Percentiles rank a stretch among this genome's conserved stretches.
Evolutionary conservation across 1,140 invertebrate species (phyloP).

Genomic region (Solenopsis fugax): DNA sequence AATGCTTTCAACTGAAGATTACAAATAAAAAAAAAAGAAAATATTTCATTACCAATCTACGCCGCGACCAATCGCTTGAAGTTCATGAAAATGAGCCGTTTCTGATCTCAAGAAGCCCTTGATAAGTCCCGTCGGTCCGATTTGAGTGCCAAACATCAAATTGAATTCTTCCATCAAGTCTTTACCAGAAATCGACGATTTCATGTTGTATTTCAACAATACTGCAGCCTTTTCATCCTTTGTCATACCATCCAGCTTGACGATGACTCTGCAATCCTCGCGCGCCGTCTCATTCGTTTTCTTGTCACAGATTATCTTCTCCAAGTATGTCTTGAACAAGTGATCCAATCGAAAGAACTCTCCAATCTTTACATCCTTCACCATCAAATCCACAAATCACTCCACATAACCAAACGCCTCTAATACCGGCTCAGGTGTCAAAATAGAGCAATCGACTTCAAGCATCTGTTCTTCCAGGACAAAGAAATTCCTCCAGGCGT

Average conservation of each 20-base stretch:
- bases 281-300: conserved; percentile 91
- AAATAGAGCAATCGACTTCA: conserved; percentile 98
- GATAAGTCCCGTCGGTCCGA: conserved; percentile 97
- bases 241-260: conserved; percentile 95
- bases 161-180: conserved; percentile 98
- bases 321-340: conserved; percentile 98
- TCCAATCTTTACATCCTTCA: conserved; percentile 98
- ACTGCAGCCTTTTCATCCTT: conserved; percentile 95
- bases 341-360: conserved; percentile 99
- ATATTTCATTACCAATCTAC: conserved; percentile 93
- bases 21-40: neutral
- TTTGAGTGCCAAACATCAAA: conserved; percentile 99
- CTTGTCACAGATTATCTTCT: conserved; percentile 96
- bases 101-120: conserved; percentile 98
- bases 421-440: conserved; percentile 98
- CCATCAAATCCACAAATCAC: conserved; percentile 99
- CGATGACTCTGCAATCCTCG: conserved; percentile 92
- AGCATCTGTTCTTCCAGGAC: conserved; percentile 99
- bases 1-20: neutral
- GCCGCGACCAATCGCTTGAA: conserved; percentile 99
- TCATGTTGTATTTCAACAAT: conserved; percentile 96
- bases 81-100: conserved; percentile 99
- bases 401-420: conserved; percentile 99
- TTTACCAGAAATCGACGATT: conserved; percentile 97
- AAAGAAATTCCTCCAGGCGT: conserved; percentile 98